Evolutionary conservation across 2,113 vertebrate species (phyloP).

Genomic region (Alosa alosa): DNA sequence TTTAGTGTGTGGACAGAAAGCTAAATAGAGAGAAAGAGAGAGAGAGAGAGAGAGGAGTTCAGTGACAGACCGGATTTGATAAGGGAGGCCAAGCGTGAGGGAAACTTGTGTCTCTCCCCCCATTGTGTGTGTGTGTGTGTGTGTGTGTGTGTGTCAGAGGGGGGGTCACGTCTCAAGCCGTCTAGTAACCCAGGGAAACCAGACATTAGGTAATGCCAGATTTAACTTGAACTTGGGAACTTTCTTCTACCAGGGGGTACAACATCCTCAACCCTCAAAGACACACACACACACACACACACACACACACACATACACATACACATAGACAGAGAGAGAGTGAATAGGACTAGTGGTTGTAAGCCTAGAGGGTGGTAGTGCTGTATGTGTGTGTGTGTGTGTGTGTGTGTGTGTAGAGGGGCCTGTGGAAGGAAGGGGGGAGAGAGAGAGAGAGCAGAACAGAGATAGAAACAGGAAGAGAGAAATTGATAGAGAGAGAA

Average conservation of each 20-base stretch:
- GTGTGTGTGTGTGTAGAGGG: not conserved
- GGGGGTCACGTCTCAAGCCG: constrained; percentile 82
- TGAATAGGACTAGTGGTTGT: constrained; percentile 68
- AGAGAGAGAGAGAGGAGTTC: constrained; percentile 57
- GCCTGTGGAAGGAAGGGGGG: not conserved
- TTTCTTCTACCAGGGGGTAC: constrained; percentile 66
- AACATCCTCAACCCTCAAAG: constrained; percentile 52
- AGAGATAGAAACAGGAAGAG: constrained; percentile 22
- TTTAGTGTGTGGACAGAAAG: not conserved
- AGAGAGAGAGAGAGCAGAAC: not conserved
- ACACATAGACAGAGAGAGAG: constrained; percentile 51
- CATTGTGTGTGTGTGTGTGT: constrained; percentile 63
- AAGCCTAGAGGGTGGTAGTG: constrained; percentile 40
- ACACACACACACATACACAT: constrained; percentile 48
- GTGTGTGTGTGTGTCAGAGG: no score
- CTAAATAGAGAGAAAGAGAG: no score
- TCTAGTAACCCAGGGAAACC: constrained; percentile 92
- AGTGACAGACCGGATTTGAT: constrained; percentile 81
- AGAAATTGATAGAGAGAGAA: constrained; percentile 31
- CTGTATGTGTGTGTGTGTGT: no score
- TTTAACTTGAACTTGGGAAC: constrained; percentile 85
- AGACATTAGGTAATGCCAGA: constrained; percentile 92
- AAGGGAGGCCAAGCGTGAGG: constrained; percentile 81
- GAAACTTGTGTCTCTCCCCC: constrained; percentile 77
- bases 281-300: constrained; percentile 41